phyloP scores from a whole-genome alignment of 2,797 vertebrate species.

The Pteropus rufus region DNA sequence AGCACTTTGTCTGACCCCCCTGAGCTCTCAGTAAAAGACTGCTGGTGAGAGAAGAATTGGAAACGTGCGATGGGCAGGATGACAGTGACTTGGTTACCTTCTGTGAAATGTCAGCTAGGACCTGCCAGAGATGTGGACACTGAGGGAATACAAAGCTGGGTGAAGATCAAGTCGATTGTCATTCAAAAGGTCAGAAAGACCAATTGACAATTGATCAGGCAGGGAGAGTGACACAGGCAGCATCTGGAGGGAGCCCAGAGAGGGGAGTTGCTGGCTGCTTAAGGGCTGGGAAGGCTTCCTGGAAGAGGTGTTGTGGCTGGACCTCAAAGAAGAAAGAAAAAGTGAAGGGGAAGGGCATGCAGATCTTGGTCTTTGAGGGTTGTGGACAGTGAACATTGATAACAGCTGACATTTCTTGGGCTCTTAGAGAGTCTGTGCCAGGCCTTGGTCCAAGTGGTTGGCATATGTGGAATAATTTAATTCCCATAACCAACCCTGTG shows the following conservation, averaged over 20 bases:
- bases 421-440: not conserved
- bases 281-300: not conserved
- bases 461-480: not conserved
- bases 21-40: not conserved
- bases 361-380: not conserved
- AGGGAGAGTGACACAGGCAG: not conserved
- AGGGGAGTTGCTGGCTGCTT: not conserved
- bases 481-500: not conserved
- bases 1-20: not conserved
- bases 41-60: not conserved
- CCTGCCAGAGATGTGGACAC: not conserved
- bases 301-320: not conserved
- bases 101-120: not conserved
- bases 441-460: not conserved
- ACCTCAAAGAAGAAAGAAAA: not conserved
- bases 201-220: not conserved
- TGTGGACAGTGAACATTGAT: not conserved
- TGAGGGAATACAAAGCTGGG: not conserved
- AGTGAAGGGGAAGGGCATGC: not conserved
- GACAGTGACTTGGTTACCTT: not conserved
- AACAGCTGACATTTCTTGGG: not conserved
- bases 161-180: not conserved
- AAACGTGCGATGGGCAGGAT: not conserved
- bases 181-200: not conserved
- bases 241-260: not conserved